Conservation (phyloP, 2,888 invertebrate species). For the Spisula subtruncata region DNA sequence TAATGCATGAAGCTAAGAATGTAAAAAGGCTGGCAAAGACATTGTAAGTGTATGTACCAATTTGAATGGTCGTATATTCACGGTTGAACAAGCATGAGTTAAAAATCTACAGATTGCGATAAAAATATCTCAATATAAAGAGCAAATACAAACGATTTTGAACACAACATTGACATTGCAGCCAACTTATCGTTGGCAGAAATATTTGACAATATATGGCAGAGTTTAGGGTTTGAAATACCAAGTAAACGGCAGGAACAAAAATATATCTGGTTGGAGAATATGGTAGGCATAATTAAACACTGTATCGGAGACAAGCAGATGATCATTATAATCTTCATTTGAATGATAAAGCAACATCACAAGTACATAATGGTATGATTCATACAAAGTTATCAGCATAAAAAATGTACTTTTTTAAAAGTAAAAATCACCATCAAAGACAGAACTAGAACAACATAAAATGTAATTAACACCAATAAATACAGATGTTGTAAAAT, state of each 20-base stretch:
- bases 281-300: neutral
- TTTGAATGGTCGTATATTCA: neutral
- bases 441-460: conserved; percentile 7
- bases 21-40: neutral
- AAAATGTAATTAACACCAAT: neutral
- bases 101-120: neutral
- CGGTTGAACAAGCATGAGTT: neutral
- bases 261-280: neutral
- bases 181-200: neutral
- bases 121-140: neutral
- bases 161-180: neutral
- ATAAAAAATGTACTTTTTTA: conserved; percentile 23
- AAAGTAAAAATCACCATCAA: conserved; percentile 11
- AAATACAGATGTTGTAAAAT: neutral
- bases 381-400: conserved; percentile 6
- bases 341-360: conserved; percentile 15
- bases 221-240: neutral
- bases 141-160: neutral
- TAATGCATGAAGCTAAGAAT: neutral
- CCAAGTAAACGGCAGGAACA: neutral
- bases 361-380: conserved; percentile 15
- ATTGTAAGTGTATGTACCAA: neutral
- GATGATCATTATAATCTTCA: neutral
- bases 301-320: neutral
- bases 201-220: neutral